phyloP scores from a whole-genome alignment of 2,888 invertebrate species.

The Pteria penguin region DNA sequence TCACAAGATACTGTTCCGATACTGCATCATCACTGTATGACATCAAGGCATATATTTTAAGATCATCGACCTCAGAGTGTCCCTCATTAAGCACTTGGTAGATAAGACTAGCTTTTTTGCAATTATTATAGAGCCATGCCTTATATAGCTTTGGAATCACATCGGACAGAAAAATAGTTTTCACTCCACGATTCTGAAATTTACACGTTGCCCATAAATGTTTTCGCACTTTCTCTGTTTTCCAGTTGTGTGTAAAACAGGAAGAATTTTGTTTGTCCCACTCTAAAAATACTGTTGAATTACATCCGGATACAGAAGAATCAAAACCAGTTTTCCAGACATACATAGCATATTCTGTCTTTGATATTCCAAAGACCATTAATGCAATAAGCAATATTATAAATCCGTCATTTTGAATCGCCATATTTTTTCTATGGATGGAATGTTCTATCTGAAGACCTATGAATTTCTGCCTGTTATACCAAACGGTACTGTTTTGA shows the following conservation, averaged over 20 bases:
- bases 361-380: not conserved
- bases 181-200: conserved; percentile 45
- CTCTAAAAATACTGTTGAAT: conserved; percentile 36
- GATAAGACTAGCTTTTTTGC: conserved; percentile 27
- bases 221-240: conserved; percentile 45
- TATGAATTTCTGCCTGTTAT: too few species aligned
- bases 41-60: conserved; percentile 60
- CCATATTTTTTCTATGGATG: too few species aligned
- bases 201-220: conserved; percentile 61
- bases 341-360: conserved; percentile 53
- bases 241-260: conserved; percentile 60
- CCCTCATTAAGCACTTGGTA: conserved; percentile 51
- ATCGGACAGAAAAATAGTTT: conserved; percentile 53
- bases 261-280: conserved; percentile 42
- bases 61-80: conserved; percentile 45
- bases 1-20: conserved; percentile 51
- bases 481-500: too few species aligned
- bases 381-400: too few species aligned
- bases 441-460: too few species aligned
- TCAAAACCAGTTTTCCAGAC: conserved; percentile 60
- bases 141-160: conserved; percentile 49
- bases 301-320: conserved; percentile 44
- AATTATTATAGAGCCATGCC: conserved; percentile 39
- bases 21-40: conserved; percentile 58
- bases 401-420: too few species aligned